A percentile compares a stretch with the other conserved stretches of the same genome.
phyloP scores from a whole-genome alignment of 2,888 invertebrate genomes.

The Spilarctia lutea region DNA sequence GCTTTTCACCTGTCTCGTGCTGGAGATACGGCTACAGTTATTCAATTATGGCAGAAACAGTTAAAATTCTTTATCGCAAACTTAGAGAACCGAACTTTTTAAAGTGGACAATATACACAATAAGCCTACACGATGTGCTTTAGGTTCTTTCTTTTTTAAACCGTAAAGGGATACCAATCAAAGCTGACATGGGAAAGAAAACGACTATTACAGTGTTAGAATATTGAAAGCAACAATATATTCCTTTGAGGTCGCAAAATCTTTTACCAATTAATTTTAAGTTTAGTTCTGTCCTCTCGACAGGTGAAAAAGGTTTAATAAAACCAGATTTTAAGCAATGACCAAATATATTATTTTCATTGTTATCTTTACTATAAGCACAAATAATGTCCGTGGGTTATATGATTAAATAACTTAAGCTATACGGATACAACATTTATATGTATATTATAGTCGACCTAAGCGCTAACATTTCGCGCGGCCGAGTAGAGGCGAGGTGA shows the following conservation, averaged over 20 bases:
- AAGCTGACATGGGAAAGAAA: neutral
- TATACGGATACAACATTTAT: neutral
- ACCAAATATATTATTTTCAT: neutral
- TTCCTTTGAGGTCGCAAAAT: neutral
- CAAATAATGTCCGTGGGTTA: neutral
- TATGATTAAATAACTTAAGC: slow-evolving; percentile 8
- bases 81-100: no score
- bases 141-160: neutral
- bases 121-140: neutral
- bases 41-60: no score
- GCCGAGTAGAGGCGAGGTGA: neutral
- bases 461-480: neutral
- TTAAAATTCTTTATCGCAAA: no score
- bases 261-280: neutral
- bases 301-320: neutral
- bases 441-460: neutral
- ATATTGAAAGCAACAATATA: neutral
- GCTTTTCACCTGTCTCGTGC: no score
- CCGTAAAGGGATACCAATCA: neutral
- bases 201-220: neutral
- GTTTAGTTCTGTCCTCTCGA: neutral
- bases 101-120: neutral
- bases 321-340: neutral
- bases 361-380: slow-evolving; percentile 1
- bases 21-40: no score